Evolutionary conservation across 2,797 vertebrate genomes (phyloP), one percentile per base, ranked within the genome.

Genomic region (Streptopelia turtur): DNA sequence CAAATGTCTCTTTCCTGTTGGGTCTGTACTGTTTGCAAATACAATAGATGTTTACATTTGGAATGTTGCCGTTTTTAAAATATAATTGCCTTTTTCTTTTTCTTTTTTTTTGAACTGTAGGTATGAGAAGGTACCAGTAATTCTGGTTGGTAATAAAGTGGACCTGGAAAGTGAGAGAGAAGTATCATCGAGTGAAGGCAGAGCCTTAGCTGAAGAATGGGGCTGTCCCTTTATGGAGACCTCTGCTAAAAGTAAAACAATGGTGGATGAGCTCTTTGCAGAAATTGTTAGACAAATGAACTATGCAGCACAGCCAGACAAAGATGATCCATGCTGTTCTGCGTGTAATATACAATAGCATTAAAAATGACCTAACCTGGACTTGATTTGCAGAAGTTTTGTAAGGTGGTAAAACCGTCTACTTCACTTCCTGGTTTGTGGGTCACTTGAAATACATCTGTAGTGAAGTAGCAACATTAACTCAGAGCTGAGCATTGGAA

Each of bases 241-340:
- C 13, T 99, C 99, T 13, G 99, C 99, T 96, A 99, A 99, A 98
- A 99, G 99, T 98, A 99, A 99, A 98, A 99, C 99, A 83, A 99
- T 99, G 99, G 99, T 99, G 97, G 99, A 99, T 92, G 99, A 99
- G 98, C 99, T 99, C 96, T 99, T 99, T 94, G 99, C 99, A 0
- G 99, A 99, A 97, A 99, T 99, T 28, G 99, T 99, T 95, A 98
- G 99, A 97, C 99, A 99, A 98, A 99, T 99, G 99, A 99, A 99
- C 98, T 99, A 99, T 93, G 99, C 99, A 25, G 98, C 99, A 53
- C 99, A 99, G 98, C 99, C 99, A 5, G 99, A 99, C 98, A 99
- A 99, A 98, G 99, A 99, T 56, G 99, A 99, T 96, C 99, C 99
- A 21, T 99, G 99, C 98, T 99, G 99, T 97, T 99, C 99, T 87